Conservation (phyloP, 2,113 vertebrate species). For the Zosterops borbonicus region DNA sequence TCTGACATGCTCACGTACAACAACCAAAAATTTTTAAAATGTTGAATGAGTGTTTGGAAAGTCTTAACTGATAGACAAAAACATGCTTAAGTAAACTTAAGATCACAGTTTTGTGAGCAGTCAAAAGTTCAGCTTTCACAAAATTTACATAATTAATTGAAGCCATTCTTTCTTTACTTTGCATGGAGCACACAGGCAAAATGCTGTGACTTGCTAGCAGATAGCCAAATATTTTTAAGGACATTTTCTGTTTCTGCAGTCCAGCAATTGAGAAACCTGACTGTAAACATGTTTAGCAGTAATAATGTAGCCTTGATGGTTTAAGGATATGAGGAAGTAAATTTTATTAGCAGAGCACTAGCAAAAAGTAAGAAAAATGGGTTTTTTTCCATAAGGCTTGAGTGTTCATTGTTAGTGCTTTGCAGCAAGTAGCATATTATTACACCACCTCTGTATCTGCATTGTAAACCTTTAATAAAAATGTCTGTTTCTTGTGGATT, state of each 20-base stretch:
- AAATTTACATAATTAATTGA: neutral
- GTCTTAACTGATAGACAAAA: neutral
- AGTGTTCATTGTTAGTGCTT: neutral
- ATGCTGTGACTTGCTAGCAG: neutral
- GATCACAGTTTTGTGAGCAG: neutral
- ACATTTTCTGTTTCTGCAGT: neutral
- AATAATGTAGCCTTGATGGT: neutral
- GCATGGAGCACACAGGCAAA: neutral
- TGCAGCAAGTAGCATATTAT: neutral
- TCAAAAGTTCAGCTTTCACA: neutral
- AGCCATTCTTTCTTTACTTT: neutral
- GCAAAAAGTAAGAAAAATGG: neutral
- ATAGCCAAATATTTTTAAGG: neutral
- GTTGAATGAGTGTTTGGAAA: neutral
- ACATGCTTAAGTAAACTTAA: neutral
- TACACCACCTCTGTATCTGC: neutral
- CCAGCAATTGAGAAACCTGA: neutral
- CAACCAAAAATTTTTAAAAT: neutral
- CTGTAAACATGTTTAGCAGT: slow-evolving; percentile 15
- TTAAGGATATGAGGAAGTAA: slow-evolving; percentile 15
- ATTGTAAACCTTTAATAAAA: slow-evolving; percentile 39
- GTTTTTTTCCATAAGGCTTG: neutral
- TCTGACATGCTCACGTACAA: neutral
- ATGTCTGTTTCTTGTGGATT: neutral
- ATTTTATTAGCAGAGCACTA: slow-evolving; percentile 12